Evolutionary conservation across 2,113 vertebrate genomes (phyloP).

Genomic region (Accipiter virgatus): DNA sequence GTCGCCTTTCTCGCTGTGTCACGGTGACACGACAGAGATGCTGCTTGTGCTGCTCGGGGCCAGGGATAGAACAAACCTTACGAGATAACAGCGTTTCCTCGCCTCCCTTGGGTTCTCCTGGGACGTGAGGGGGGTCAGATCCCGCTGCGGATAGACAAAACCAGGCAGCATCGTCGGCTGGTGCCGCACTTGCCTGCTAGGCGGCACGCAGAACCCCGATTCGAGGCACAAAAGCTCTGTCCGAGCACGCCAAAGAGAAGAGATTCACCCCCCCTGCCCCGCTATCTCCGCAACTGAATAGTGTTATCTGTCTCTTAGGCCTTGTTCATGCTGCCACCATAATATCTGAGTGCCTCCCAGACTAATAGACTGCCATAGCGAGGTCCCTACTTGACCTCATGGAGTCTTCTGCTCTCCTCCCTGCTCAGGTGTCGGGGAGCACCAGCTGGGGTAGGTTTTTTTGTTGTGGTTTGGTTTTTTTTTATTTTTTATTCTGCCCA

Average conservation of each 20-base stretch:
- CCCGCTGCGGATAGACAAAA: neutral
- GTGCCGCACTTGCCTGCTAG: neutral
- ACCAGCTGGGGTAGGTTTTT: slow-evolving; percentile 54
- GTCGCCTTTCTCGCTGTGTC: neutral
- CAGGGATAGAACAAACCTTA: neutral
- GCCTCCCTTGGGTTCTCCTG: neutral
- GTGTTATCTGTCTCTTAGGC: slow-evolving; percentile 57
- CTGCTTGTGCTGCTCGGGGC: neutral
- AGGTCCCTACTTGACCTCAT: slow-evolving; percentile 58
- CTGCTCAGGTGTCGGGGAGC: slow-evolving; percentile 39
- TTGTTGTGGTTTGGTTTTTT: neutral
- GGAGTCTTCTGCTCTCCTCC: slow-evolving; percentile 64
- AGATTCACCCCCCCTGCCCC: neutral
- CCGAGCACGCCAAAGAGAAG: neutral
- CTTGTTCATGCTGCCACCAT: neutral
- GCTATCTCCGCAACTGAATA: neutral
- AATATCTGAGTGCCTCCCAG: slow-evolving; percentile 10
- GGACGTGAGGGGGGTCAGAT: accelerated
- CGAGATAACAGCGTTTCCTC: neutral
- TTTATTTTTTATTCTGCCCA: neutral
- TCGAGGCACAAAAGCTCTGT: neutral
- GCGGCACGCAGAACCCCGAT: neutral
- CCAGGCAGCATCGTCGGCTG: neutral
- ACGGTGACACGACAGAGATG: neutral
- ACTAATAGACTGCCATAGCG: neutral